Base-by-base conservation (phyloP, 1,140 invertebrate genomes). In the Olivierus martensii region DNA sequence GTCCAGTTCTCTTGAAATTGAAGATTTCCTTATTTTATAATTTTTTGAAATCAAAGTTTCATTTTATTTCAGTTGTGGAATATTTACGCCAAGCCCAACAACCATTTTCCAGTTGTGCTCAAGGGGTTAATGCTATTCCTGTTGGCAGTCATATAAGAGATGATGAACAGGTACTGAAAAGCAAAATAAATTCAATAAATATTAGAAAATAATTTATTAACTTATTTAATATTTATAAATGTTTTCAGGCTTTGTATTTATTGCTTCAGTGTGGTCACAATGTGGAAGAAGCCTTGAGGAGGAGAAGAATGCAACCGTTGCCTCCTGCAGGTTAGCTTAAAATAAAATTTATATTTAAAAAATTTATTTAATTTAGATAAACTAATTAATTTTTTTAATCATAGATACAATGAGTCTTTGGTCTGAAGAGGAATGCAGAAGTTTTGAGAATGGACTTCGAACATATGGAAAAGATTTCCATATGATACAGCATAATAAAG, bases 371-470 rank as follows among this genome's bases (percentile, higher is more conserved):
- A 28, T 28, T n/a, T n/a, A n/a, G n/a, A n/a, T n/a, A n/a, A n/a
- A n/a, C n/a, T n/a, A n/a, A n/a, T n/a, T n/a, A n/a, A n/a, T n/a
- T n/a, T n/a, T n/a, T n/a, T n/a, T n/a, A n/a, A n/a, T n/a, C n/a
- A n/a, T 37, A 52, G 80, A 83, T 56, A 78, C 81, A 0, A 81
- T 84, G 68, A 87, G 84, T 65, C 74, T 92, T 4, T 97, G 93
- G 92, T 95, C 91, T 15, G 92, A 96, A 68, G 92, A 96, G 69
- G 93, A 98, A 67, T 96, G 92, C 73, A 77, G 85, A 56, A 92
- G 92, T 72, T 97, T 98, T 74, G 93, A 98, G 74, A 84, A 83
- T 65, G 92, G 91, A 47, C 75, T 98, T 3, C 77, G 91, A 64
- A 79, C 78, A 51, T 92, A 88, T 68, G 92, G 92, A 39, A 98